Percentiles rank a stretch among this genome's conserved stretches.
Evolutionary conservation across 2,113 vertebrate genomes (phyloP).

Genomic region (Takifugu bimaculatus): DNA sequence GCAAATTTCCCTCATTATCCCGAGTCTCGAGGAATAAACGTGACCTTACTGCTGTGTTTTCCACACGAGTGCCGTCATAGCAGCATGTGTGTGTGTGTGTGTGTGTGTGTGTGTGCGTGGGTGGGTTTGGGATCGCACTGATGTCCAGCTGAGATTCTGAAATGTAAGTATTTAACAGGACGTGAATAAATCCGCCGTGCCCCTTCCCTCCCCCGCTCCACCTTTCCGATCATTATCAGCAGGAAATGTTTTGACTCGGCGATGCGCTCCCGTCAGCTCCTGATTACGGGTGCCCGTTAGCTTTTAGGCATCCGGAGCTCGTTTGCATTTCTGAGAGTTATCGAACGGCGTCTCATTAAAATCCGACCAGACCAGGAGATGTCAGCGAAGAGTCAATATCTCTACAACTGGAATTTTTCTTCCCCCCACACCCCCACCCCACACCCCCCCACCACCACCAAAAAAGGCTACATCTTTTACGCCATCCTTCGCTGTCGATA

Average conservation of each 20-base stretch:
- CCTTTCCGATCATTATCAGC: slow-evolving; percentile 46
- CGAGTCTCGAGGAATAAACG: slow-evolving; percentile 38
- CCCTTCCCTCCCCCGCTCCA: neutral
- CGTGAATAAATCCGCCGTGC: slow-evolving; percentile 30
- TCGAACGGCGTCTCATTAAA: slow-evolving; percentile 69
- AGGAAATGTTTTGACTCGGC: slow-evolving; percentile 54
- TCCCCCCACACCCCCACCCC: neutral
- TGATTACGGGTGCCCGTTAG: slow-evolving; percentile 56
- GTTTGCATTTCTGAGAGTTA: slow-evolving; percentile 71
- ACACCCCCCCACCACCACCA: no score
- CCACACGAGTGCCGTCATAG: neutral
- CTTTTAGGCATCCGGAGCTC: slow-evolving; percentile 54
- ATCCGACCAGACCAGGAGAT: slow-evolving; percentile 46
- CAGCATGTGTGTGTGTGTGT: no score
- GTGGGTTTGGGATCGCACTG: slow-evolving; percentile 11
- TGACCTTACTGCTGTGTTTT: slow-evolving; percentile 40
- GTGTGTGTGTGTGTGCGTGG: no score
- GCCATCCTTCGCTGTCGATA: slow-evolving; percentile 32
- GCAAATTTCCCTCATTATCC: slow-evolving; percentile 54
- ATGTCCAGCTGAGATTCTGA: slow-evolving; percentile 34
- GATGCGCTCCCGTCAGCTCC: slow-evolving; percentile 48
- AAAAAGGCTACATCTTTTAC: slow-evolving; percentile 47
- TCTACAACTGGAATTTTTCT: slow-evolving; percentile 35
- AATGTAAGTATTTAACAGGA: slow-evolving; percentile 34
- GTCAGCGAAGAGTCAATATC: slow-evolving; percentile 60